These are phyloP conservation scores for Echinometra lucunter DNA, from an alignment of 53 echinoderm and acorn worm species.

Conservation along the genomic window DNA sequence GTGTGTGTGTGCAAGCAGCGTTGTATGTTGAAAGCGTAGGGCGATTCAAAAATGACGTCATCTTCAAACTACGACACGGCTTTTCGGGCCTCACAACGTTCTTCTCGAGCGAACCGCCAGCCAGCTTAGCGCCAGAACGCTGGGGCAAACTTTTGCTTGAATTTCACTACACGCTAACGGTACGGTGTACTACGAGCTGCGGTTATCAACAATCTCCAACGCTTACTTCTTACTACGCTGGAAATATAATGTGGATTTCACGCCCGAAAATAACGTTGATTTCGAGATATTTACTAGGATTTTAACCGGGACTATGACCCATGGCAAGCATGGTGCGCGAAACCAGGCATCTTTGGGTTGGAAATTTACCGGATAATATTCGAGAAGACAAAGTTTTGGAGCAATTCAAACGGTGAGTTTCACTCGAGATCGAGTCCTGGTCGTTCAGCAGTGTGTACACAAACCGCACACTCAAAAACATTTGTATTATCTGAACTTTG, in stretches of 20 bases:
- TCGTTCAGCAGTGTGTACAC: neutral
- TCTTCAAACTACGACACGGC: constrained; percentile 61
- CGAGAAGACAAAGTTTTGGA: constrained; percentile 98
- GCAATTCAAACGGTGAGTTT: constrained; percentile 99
- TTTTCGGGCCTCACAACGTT: constrained; percentile 41
- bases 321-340: constrained; percentile 99
- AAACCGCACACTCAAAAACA: neutral
- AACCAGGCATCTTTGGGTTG: constrained; percentile 99
- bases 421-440: neutral
- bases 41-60: constrained; percentile 66
- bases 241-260: constrained; percentile 73
- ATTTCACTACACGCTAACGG: constrained; percentile 59
- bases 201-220: constrained; percentile 67
- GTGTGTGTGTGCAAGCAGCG: constrained; percentile 7
- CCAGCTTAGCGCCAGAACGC: constrained; percentile 67
- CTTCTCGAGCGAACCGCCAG: constrained; percentile 63
- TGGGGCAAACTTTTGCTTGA: constrained; percentile 66
- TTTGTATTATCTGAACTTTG: constrained; percentile 5
- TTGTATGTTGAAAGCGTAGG: neutral
- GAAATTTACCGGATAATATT: constrained; percentile 99
- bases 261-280: constrained; percentile 62
- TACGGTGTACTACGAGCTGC: constrained; percentile 37
- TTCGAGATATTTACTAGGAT: constrained; percentile 71
- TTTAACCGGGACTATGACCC: constrained; percentile 97
- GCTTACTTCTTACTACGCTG: constrained; percentile 61